phyloP scores from a whole-genome alignment of 2,797 vertebrate genomes.

The Eurystomus glaucurus region DNA sequence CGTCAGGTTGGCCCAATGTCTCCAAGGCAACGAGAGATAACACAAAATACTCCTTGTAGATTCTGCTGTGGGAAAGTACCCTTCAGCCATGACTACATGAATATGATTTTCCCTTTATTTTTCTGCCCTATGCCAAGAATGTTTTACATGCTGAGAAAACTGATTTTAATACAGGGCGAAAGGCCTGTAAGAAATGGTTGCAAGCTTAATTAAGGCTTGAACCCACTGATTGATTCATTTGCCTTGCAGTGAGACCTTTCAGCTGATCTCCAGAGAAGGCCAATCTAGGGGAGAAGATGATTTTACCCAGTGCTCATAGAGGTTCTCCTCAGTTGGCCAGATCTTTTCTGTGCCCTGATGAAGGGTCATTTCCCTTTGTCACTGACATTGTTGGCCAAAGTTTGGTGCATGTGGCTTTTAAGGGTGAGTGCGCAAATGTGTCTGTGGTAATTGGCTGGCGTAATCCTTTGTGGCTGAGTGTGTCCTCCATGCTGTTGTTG shows the following conservation, averaged over 20 bases:
- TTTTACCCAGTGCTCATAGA: neutral
- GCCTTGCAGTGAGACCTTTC: neutral
- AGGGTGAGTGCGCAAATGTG: slow-evolving; percentile 5
- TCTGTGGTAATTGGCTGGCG: slow-evolving; percentile 39
- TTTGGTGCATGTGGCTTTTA: slow-evolving; percentile 1
- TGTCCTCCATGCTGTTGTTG: slow-evolving; percentile 5
- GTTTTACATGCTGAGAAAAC: neutral
- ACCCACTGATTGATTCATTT: neutral
- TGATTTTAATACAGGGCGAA: neutral
- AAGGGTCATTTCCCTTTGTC: neutral
- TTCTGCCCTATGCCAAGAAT: neutral
- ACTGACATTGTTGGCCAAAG: neutral
- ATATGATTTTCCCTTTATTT: neutral
- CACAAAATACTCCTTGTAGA: neutral
- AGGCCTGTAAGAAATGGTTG: neutral
- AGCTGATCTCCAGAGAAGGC: neutral
- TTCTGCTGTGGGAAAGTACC: neutral
- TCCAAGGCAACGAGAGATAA: neutral
- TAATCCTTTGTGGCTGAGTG: slow-evolving; percentile 51
- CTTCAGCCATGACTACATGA: neutral
- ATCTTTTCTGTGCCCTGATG: neutral
- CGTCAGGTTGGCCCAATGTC: neutral
- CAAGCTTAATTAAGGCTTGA: neutral
- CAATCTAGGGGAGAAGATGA: neutral
- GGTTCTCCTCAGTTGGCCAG: neutral